Evolutionary conservation across 1,140 invertebrate species (phyloP).

Genomic region (Scylla paramamosain): DNA sequence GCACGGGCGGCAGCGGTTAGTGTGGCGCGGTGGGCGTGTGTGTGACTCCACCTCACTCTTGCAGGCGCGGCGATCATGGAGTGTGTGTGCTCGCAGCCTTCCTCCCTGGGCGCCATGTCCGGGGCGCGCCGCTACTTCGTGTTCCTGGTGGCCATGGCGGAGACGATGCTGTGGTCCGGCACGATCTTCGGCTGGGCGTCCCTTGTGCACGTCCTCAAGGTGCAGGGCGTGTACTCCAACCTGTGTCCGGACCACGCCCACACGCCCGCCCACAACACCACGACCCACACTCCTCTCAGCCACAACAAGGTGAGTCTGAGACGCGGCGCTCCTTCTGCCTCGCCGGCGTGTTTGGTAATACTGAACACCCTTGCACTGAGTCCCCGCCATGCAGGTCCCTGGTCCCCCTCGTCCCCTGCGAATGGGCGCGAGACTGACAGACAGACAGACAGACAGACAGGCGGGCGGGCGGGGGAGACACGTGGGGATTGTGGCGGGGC

Average conservation of each 20-base stretch:
- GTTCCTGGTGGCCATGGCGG: conserved; percentile 47
- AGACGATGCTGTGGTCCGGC: conserved; percentile 60
- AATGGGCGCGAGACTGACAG: neutral
- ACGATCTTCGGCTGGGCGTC: conserved; percentile 64
- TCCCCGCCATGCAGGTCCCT: no score
- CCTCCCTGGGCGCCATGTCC: neutral
- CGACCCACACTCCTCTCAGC: neutral
- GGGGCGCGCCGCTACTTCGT: conserved; percentile 18
- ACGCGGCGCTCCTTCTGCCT: no score
- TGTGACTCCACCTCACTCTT: neutral
- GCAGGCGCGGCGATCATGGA: no score
- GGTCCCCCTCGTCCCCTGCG: neutral
- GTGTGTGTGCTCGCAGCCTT: conserved; percentile 27
- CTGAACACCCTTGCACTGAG: no score
- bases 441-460: neutral
- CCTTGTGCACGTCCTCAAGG: conserved; percentile 60
- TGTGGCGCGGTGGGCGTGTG: neutral
- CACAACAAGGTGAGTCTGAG: neutral
- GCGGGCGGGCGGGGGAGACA: neutral
- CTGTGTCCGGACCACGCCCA: neutral
- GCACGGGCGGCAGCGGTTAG: neutral
- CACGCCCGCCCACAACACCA: neutral
- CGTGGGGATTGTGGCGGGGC: no score
- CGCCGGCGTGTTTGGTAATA: neutral
- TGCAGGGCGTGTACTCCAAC: conserved; percentile 42